Base-by-base conservation (phyloP, 2,113 vertebrate genomes). In the Thryonomys swinderianus region DNA sequence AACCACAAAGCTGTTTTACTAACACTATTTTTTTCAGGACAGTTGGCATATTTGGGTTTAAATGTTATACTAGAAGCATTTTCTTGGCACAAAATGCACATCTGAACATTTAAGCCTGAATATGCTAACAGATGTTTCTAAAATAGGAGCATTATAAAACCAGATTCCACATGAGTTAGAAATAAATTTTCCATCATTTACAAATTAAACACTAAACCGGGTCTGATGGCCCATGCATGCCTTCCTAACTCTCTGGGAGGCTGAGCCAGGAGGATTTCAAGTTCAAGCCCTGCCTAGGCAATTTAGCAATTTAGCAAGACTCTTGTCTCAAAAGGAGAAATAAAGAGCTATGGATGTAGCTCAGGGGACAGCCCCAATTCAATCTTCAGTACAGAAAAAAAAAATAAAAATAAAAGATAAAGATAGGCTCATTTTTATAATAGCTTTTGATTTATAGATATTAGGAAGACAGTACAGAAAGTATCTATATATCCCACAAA, bases 51-150 rank as follows among this genome's bases (percentile, higher is more conserved):
- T 88, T 53, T 78, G 61, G 69, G 21, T 34, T 95, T 61, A 85
- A 84, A 85, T 57, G 0, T 85, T 95, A 92, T 88, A 21, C 48
- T 74, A 37, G 79, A 93, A 97, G 13, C 13, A 23, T 84, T 96
- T 91, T 94, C 40, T 90, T 90, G n/a, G 32, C 53, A 85, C 78
- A 71, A 64, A 32, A 7, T 94, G 18, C 16, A 34, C 81, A 30
- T 93, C 82, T 96, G 88, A 69, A 91, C 64, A 34, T 66, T 67
- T 82, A 95, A 97, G 92, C 64, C 23, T 17, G 96, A 90, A 32
- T 96, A 87, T 48, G 34, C 62, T 89, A 88, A 92, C 53, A 97
- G 25, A 11, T 96, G 32, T 84, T 79, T 78, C 85, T 96, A 76
- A 59, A 95, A 61, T 20, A 53, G 91, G 53, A 94, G 13, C 8